Percentiles rank a stretch among this genome's conserved stretches.
phyloP scores from a whole-genome alignment of 64 coral and sea anemone species.

The Porites australiensis region DNA sequence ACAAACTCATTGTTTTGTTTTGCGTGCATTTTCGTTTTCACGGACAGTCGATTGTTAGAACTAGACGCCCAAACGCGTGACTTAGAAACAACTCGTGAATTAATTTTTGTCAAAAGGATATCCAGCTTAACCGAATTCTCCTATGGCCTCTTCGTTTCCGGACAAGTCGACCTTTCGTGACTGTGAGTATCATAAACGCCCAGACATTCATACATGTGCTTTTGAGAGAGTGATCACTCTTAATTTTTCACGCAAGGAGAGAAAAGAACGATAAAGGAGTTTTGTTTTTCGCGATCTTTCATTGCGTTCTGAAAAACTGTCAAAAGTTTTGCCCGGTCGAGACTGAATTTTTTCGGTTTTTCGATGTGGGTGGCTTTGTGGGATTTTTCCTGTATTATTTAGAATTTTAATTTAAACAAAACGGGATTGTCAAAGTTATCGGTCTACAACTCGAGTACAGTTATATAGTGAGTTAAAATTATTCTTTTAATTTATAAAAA shows the following conservation, averaged over 20 bases:
- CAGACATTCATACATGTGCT: slow-evolving; percentile 6
- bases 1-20: slow-evolving; percentile 28
- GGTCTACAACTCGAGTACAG: background rate
- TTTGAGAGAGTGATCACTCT: background rate
- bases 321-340: no score
- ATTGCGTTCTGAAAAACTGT: no score
- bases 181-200: slow-evolving; percentile 7
- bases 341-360: background rate
- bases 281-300: no score
- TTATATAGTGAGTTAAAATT: no score
- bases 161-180: slow-evolving; percentile 10
- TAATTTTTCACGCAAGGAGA: background rate
- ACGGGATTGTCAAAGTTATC: background rate
- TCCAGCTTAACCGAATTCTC: background rate
- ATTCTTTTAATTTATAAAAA: no score
- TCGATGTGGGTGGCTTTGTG: background rate
- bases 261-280: background rate
- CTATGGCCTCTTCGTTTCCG: slow-evolving; percentile 33
- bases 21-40: slow-evolving; percentile 29
- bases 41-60: slow-evolving; percentile 4
- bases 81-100: background rate
- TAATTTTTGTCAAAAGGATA: background rate
- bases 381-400: background rate
- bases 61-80: background rate
- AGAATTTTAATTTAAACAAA: background rate